These are phyloP conservation scores for Ypsolopha scabrella DNA, from an alignment of 2,888 invertebrate species.

Conservation along the genomic window DNA sequence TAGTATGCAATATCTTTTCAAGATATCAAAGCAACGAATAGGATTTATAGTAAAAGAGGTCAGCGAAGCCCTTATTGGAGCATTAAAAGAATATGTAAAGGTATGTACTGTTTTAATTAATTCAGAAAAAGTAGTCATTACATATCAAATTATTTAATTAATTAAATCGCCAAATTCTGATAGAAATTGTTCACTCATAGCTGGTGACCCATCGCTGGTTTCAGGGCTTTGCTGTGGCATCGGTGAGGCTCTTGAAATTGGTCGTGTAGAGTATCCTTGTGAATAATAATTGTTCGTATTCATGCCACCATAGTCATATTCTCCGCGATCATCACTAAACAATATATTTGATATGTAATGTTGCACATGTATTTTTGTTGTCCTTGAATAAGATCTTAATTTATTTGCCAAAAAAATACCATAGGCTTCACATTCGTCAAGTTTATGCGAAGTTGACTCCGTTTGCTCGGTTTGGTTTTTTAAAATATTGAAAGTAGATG, in stretches of 20 bases:
- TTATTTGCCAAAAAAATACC: slow-evolving; percentile 10
- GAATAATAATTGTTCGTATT: slow-evolving; percentile 7
- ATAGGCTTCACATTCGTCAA: slow-evolving; percentile 12
- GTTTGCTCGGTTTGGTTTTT: slow-evolving; percentile 12
- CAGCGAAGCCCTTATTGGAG: too few relatives aligned
- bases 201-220: too few relatives aligned
- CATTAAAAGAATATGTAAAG: too few relatives aligned
- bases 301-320: slow-evolving; percentile 7
- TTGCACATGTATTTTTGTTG: slow-evolving; percentile 10
- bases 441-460: slow-evolving; percentile 10
- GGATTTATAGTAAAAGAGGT: too few relatives aligned
- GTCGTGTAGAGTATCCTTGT: slow-evolving; percentile 10
- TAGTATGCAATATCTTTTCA: too few relatives aligned
- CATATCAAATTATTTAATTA: too few relatives aligned
- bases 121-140: too few relatives aligned
- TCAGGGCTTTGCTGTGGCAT: slow-evolving; percentile 8
- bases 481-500: slow-evolving; percentile 10
- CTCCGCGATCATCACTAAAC: slow-evolving; percentile 15
- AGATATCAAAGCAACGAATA: too few relatives aligned
- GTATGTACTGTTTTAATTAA: too few relatives aligned
- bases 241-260: slow-evolving; percentile 10
- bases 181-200: too few relatives aligned
- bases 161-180: too few relatives aligned
- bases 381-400: slow-evolving; percentile 13
- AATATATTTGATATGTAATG: slow-evolving; percentile 15